These are phyloP conservation scores for Neodon shergylaensis DNA, from an alignment of 2,113 vertebrate genomes.

Conservation along the genomic window DNA sequence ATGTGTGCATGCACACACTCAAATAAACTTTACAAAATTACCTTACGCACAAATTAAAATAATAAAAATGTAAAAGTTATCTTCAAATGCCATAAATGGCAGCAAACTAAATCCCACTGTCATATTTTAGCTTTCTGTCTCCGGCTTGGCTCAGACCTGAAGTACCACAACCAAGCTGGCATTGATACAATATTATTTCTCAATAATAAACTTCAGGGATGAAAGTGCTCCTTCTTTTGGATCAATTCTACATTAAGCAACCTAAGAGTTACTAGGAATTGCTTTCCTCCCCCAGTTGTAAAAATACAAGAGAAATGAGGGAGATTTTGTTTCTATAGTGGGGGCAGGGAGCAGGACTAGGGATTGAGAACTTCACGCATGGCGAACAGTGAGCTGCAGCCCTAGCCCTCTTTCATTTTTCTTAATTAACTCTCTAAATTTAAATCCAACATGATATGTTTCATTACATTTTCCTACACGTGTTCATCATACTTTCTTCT, in stretches of 20 bases:
- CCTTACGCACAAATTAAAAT: neutral
- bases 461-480: neutral
- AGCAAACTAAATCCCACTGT: constrained; percentile 47
- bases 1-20: neutral
- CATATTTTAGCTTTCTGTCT: constrained; percentile 32
- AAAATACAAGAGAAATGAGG: constrained; percentile 21
- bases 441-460: neutral
- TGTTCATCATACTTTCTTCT: neutral
- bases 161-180: constrained; percentile 2
- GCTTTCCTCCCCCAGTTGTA: neutral
- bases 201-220: constrained; percentile 62
- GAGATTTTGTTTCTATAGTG: neutral
- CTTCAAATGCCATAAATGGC: constrained; percentile 27
- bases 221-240: constrained; percentile 44
- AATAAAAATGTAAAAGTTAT: neutral
- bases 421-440: neutral
- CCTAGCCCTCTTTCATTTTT: too few relatives aligned
- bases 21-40: neutral
- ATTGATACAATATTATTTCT: constrained; percentile 58
- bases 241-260: constrained; percentile 62
- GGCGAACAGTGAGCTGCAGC: neutral
- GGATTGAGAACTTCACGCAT: neutral
- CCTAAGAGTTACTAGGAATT: constrained; percentile 53
- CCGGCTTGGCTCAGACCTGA: neutral
- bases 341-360: neutral